Evolutionary conservation across 1,140 invertebrate species (phyloP).

Genomic region (Pteromalus puparum): DNA sequence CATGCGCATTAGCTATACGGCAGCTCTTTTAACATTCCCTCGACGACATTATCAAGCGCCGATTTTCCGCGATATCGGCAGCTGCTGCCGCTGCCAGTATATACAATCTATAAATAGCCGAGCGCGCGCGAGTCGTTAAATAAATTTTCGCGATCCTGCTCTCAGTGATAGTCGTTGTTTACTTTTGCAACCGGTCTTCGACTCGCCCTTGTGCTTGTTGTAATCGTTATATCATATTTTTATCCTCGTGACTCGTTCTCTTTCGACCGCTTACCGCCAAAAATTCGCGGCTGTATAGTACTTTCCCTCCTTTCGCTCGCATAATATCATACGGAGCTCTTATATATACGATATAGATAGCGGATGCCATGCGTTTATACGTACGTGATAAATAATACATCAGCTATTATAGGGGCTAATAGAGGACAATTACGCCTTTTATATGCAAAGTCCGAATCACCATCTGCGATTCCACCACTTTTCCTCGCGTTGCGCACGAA

Average conservation of each 20-base stretch:
- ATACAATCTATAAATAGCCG: neutral
- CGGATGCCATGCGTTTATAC: neutral
- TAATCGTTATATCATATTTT: neutral
- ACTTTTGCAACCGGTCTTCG: neutral
- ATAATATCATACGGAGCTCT: neutral
- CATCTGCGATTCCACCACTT: slow-evolving; percentile 30
- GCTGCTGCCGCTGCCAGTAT: neutral
- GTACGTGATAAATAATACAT: slow-evolving; percentile 32
- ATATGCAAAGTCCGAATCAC: slow-evolving; percentile 18
- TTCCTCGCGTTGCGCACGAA: neutral
- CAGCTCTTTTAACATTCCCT: neutral
- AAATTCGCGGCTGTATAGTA: neutral
- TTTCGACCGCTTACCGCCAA: neutral
- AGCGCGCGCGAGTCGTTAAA: neutral
- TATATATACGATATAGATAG: neutral
- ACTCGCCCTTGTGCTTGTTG: neutral
- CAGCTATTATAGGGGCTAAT: slow-evolving; percentile 2
- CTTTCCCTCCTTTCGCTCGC: neutral
- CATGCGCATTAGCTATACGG: neutral
- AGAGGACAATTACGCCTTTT: slow-evolving; percentile 16
- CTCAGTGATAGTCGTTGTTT: neutral
- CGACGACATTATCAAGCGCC: neutral
- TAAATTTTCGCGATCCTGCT: neutral
- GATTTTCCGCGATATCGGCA: slow-evolving; percentile 2
- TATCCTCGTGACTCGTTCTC: neutral